Evolutionary conservation across 2,888 invertebrate species (phyloP).

Genomic region (Andricus curvator): DNA sequence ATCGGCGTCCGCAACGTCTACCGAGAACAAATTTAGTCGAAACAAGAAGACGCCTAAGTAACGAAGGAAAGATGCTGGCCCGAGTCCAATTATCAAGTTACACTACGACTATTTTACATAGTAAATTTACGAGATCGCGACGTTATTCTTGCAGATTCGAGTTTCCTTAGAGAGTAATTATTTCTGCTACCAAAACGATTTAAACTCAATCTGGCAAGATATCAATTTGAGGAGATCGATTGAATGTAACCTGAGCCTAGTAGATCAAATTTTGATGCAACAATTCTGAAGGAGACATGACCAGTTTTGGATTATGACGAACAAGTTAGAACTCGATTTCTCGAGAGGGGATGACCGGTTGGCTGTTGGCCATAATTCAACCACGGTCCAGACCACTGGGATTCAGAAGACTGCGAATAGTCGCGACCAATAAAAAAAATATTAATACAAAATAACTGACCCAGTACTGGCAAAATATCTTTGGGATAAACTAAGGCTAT

Average conservation of each 20-base stretch:
- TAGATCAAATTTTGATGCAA: not conserved
- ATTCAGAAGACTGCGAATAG: slow-evolving; percentile 52
- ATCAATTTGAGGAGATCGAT: not conserved
- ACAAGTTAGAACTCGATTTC: slow-evolving; percentile 47
- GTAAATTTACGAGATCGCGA: slow-evolving; percentile 56
- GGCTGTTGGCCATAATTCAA: slow-evolving; percentile 63
- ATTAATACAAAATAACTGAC: slow-evolving; percentile 9
- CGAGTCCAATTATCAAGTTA: slow-evolving; percentile 62
- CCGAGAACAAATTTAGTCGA: slow-evolving; percentile 67
- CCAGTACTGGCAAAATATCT: not conserved
- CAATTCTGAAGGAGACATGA: slow-evolving; percentile 47
- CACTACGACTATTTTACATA: slow-evolving; percentile 43
- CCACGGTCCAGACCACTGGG: slow-evolving; percentile 63
- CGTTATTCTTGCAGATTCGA: slow-evolving; percentile 35
- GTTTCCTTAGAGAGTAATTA: slow-evolving; percentile 21
- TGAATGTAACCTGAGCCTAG: not conserved
- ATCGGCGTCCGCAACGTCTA: slow-evolving; percentile 14
- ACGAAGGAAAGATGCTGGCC: slow-evolving; percentile 60
- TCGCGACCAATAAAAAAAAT: slow-evolving; percentile 27
- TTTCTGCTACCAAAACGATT: slow-evolving; percentile 12
- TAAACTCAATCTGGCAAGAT: not conserved
- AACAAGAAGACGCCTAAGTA: slow-evolving; percentile 61
- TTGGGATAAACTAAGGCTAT: not conserved
- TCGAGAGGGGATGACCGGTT: slow-evolving; percentile 56
- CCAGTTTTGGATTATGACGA: slow-evolving; percentile 53